A percentile compares a stretch with the other conserved stretches of the same genome.
These are phyloP conservation scores for Lates calcarifer DNA, from an alignment of 2,113 vertebrate species.

Conservation along the genomic window DNA sequence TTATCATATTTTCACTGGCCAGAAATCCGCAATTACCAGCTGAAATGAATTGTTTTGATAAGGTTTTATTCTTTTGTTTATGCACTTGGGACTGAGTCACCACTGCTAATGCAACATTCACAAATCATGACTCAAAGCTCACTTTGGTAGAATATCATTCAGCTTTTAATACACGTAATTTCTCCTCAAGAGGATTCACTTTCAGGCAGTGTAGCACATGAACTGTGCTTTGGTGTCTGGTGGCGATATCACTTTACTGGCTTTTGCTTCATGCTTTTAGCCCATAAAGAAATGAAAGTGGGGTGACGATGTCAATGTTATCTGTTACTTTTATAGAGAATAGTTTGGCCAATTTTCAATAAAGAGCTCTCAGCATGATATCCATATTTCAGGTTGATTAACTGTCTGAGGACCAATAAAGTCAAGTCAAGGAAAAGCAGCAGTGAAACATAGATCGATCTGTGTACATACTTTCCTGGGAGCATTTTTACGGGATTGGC, in stretches of 20 bases:
- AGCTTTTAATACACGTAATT: conserved; percentile 21
- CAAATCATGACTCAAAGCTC: background rate
- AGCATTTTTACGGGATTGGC: conserved; percentile 7
- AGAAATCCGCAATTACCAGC: conserved; percentile 42
- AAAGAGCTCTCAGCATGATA: conserved; percentile 20
- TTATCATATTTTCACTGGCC: conserved; percentile 2
- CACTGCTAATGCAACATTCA: background rate
- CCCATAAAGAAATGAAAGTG: conserved; percentile 27
- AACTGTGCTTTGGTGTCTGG: conserved; percentile 12
- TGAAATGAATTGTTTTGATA: conserved; percentile 21
- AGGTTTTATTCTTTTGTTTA: conserved; percentile 20
- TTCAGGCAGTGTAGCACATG: background rate
- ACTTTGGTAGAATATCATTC: conserved; percentile 14
- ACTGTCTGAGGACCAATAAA: conserved; percentile 14
- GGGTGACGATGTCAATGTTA: conserved; percentile 40
- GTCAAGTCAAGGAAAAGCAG: conserved; percentile 12
- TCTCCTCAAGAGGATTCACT: conserved; percentile 10
- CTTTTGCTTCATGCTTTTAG: conserved; percentile 39
- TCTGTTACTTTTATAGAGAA: conserved; percentile 32
- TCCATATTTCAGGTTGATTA: conserved; percentile 19
- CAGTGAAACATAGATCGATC: conserved; percentile 7
- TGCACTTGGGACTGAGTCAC: background rate
- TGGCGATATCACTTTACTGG: conserved; percentile 13
- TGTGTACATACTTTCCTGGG: background rate
- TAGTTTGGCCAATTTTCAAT: conserved; percentile 6